These are phyloP conservation scores for Troilus luridus DNA, from an alignment of 2,888 invertebrate genomes.

Conservation along the genomic window DNA sequence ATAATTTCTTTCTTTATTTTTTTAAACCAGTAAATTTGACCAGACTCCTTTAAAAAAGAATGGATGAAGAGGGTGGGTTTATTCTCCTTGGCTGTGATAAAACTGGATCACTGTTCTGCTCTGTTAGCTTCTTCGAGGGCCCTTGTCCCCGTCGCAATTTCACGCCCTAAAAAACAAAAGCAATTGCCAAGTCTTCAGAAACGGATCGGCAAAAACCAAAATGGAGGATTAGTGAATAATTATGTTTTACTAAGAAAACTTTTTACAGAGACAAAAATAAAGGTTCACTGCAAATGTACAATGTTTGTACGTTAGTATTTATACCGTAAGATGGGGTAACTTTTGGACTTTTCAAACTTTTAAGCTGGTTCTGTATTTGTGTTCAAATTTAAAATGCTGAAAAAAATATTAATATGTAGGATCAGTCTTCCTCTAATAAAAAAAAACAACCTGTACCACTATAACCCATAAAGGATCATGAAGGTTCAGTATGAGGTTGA, in stretches of 20 bases:
- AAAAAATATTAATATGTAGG: too few relatives aligned
- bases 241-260: background rate
- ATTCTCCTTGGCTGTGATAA: conserved; percentile 33
- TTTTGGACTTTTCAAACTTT: too few relatives aligned
- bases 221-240: background rate
- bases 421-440: too few relatives aligned
- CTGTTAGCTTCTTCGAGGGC: conserved; percentile 19
- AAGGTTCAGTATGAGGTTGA: too few relatives aligned
- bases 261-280: background rate
- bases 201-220: background rate
- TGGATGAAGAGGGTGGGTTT: background rate
- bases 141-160: conserved; percentile 29
- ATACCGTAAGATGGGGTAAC: too few relatives aligned
- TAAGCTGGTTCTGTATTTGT: too few relatives aligned
- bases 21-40: background rate
- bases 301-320: too few relatives aligned
- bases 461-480: too few relatives aligned
- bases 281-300: too few relatives aligned
- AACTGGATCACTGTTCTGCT: conserved; percentile 39
- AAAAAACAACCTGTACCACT: too few relatives aligned
- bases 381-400: too few relatives aligned
- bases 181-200: conserved; percentile 39
- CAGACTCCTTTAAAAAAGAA: background rate
- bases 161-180: conserved; percentile 39
- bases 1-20: background rate